A percentile compares a stretch with the other conserved stretches of the same genome.
Evolutionary conservation across 2,888 invertebrate species (phyloP).

Genomic region (Cheilosia urbana): DNA sequence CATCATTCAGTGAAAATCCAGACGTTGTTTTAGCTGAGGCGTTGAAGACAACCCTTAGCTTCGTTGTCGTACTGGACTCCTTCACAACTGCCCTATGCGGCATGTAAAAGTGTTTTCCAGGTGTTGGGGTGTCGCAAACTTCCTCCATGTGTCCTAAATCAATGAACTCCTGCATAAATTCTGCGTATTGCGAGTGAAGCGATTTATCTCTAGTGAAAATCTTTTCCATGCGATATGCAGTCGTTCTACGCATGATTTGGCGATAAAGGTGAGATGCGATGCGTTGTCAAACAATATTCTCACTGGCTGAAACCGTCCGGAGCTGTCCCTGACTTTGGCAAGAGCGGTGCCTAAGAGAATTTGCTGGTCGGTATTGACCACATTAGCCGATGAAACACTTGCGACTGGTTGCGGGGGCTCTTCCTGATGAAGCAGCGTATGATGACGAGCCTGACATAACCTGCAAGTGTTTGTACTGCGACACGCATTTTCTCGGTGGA

Average conservation of each 20-base stretch:
- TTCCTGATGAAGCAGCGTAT: constrained; percentile 6
- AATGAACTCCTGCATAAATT: no score
- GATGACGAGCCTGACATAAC: neutral
- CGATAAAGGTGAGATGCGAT: constrained; percentile 57
- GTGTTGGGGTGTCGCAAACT: no score
- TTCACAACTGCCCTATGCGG: no score
- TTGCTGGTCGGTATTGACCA: constrained; percentile 13
- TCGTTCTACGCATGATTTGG: constrained; percentile 50
- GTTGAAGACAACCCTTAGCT: no score
- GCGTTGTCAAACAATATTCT: constrained; percentile 37
- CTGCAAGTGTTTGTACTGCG: constrained; percentile 6
- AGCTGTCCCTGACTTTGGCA: constrained; percentile 16
- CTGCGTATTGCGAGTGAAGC: no score
- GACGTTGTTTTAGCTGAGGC: no score
- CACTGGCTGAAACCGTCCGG: constrained; percentile 17
- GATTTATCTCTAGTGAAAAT: no score
- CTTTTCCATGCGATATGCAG: no score
- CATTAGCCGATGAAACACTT: neutral
- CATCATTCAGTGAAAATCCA: no score
- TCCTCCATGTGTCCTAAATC: no score
- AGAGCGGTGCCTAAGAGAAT: constrained; percentile 38
- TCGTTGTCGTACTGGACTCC: no score
- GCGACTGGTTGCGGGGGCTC: neutral
- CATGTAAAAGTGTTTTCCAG: no score
- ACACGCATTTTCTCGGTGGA: neutral